Evolutionary conservation across 2,888 invertebrate genomes (phyloP).

Genomic region (Cheilosia impressa): DNA sequence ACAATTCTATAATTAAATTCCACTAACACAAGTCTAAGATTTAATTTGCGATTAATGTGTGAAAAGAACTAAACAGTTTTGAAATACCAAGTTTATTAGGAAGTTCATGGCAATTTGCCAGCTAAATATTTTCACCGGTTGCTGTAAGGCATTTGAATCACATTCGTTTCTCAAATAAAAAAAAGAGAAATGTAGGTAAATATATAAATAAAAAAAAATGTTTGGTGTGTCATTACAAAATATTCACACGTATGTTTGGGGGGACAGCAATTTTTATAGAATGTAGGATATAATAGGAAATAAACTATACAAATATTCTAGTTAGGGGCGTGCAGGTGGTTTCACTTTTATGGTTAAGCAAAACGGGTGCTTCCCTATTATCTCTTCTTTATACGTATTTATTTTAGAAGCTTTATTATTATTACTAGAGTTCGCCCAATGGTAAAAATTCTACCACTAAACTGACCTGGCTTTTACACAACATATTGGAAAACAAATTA

Average conservation of each 20-base stretch:
- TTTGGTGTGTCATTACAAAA: constrained; percentile 44
- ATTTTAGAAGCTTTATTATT: no score
- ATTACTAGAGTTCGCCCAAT: no score
- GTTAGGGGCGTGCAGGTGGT: no score
- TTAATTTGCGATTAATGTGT: constrained; percentile 58
- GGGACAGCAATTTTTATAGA: not conserved
- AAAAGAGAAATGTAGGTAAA: constrained; percentile 1
- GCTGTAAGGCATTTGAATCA: constrained; percentile 13
- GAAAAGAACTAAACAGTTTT: constrained; percentile 62
- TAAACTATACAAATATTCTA: not conserved
- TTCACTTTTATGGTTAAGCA: no score
- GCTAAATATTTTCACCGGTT: constrained; percentile 53
- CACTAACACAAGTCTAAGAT: constrained; percentile 38
- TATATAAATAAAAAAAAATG: not conserved
- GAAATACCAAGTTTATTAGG: constrained; percentile 71
- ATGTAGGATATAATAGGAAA: not conserved
- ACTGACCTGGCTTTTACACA: no score
- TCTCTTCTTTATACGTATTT: no score
- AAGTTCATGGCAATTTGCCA: constrained; percentile 72
- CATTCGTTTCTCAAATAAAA: constrained; percentile 32
- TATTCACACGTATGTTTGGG: constrained; percentile 2
- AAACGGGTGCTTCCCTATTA: no score
- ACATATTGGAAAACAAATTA: no score
- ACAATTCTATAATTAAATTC: constrained; percentile 53
- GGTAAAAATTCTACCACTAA: no score